Conservation (phyloP, 2,113 vertebrate genomes). For the Zosterops hypoxanthus region DNA sequence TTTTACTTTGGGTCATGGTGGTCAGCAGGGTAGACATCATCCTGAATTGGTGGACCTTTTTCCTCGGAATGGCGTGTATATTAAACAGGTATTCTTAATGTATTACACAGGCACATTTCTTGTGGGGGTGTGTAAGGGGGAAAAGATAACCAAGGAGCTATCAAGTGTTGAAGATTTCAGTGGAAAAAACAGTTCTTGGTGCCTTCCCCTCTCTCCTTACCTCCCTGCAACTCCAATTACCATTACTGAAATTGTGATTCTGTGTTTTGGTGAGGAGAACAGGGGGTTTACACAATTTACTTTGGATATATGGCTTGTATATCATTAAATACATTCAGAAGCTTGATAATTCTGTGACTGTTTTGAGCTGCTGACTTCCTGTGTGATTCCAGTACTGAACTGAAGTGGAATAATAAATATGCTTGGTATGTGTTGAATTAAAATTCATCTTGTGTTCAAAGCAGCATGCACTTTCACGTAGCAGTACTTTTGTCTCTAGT, state of each 20-base stretch:
- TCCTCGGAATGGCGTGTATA: constrained; percentile 86
- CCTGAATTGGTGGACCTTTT: constrained; percentile 94
- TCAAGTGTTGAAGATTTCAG: background rate
- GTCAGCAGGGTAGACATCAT: constrained; percentile 91
- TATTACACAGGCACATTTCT: background rate
- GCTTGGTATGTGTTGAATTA: background rate
- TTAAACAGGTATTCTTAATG: constrained; percentile 88
- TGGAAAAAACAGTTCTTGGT: background rate
- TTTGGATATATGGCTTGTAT: background rate
- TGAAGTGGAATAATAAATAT: background rate
- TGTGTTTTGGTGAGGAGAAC: background rate
- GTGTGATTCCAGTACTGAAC: background rate
- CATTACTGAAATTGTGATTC: background rate
- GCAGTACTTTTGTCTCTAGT: background rate
- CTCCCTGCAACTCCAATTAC: accelerated
- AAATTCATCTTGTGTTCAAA: background rate
- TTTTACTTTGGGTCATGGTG: constrained; percentile 95
- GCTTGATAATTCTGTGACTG: background rate
- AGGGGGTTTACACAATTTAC: background rate
- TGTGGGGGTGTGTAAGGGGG: too few relatives aligned
- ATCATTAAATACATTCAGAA: background rate
- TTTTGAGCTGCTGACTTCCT: background rate
- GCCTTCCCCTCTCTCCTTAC: background rate
- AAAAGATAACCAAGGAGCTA: background rate
- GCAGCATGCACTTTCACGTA: background rate